These are phyloP conservation scores for Ptilorrhoa leucosticta DNA, from an alignment of 2,113 vertebrate species.

Conservation along the genomic window DNA sequence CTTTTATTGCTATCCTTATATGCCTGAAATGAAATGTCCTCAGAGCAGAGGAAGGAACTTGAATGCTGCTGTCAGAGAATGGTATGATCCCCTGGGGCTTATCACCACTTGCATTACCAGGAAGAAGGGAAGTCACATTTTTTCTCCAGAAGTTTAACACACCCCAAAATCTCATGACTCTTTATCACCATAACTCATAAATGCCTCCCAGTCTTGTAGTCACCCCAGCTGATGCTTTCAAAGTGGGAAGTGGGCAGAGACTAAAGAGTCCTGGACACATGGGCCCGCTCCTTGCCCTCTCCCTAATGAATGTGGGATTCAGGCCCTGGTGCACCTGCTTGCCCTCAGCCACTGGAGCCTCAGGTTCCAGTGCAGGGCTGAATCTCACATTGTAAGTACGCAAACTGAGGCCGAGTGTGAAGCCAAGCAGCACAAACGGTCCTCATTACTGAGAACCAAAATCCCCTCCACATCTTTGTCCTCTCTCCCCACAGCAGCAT, in stretches of 20 bases:
- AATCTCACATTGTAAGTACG: background rate
- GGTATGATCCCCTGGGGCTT: background rate
- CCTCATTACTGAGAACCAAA: background rate
- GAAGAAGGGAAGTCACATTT: background rate
- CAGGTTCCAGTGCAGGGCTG: background rate
- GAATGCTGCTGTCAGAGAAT: background rate
- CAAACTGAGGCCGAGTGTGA: background rate
- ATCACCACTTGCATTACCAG: background rate
- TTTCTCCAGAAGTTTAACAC: background rate
- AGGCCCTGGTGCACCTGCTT: background rate
- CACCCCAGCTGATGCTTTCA: background rate
- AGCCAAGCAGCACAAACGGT: background rate
- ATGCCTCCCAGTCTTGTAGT: background rate
- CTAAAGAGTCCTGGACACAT: background rate
- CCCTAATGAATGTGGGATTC: background rate
- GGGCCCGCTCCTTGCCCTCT: background rate
- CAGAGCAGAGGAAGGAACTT: background rate
- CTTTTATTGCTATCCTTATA: constrained; percentile 17
- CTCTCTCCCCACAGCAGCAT: background rate
- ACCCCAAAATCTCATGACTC: background rate
- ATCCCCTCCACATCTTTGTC: background rate
- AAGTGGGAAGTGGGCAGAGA: background rate
- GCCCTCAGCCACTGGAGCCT: background rate
- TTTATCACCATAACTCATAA: background rate
- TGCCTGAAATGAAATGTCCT: constrained; percentile 18